phyloP scores from a whole-genome alignment of 2,888 invertebrate genomes.

The Drosophila vallismaia region DNA sequence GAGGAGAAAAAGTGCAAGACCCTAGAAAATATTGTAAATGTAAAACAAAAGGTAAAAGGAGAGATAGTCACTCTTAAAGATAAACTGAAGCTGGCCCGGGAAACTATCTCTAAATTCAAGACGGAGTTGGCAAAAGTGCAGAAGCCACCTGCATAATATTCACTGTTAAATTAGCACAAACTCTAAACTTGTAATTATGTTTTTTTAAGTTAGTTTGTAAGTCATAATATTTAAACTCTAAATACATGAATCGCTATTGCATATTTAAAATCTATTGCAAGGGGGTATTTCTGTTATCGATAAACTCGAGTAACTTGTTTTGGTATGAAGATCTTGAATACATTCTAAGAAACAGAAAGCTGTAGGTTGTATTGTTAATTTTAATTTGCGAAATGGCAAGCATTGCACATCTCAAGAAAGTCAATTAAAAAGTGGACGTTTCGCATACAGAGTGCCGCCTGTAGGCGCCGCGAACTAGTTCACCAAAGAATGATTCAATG shows the following conservation, averaged over 20 bases:
- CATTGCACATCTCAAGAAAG: not conserved
- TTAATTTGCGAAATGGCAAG: not conserved
- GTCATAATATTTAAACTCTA: not conserved
- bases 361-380: no score
- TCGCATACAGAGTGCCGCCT: not conserved
- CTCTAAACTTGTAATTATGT: no score
- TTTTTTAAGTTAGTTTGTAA: slow-evolving; percentile 2
- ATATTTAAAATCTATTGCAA: no score
- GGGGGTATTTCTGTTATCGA: not conserved
- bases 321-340: no score
- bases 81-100: slow-evolving; percentile 92
- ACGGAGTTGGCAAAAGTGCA: slow-evolving; percentile 87
- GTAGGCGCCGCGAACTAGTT: slow-evolving; percentile 16
- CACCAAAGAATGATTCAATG: slow-evolving; percentile 44
- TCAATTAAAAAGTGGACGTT: not conserved
- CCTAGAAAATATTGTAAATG: slow-evolving; percentile 89
- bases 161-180: not conserved
- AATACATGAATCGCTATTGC: no score
- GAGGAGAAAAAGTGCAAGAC: slow-evolving; percentile 94
- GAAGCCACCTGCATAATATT: slow-evolving; percentile 62
- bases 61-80: slow-evolving; percentile 94
- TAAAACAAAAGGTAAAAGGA: slow-evolving; percentile 91
- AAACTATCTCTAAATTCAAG: slow-evolving; percentile 93
- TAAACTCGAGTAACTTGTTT: not conserved
- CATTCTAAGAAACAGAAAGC: no score